Conservation (phyloP, 2,888 invertebrate species). For the Drosophila mercatorum region DNA sequence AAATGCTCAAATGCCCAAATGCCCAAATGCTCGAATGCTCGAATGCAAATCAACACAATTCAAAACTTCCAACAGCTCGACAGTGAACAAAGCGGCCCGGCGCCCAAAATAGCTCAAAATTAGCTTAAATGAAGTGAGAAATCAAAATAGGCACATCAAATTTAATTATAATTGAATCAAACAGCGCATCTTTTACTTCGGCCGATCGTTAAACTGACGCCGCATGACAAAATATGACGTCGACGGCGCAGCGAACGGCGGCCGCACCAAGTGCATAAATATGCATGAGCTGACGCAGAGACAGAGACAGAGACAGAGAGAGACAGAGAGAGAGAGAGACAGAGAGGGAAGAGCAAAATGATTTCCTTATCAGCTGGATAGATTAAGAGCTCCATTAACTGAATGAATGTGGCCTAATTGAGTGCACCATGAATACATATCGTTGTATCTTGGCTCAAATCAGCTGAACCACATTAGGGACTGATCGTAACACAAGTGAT, state of each 20-base stretch:
- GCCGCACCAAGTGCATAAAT: background rate
- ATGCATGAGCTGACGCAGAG: background rate
- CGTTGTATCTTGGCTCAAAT: background rate
- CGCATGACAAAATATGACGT: conserved; percentile 57
- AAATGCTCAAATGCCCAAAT: conserved; percentile 32
- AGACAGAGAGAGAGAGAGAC: background rate
- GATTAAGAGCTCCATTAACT: conserved; percentile 1
- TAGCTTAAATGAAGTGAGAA: conserved; percentile 79
- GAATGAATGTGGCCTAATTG: conserved; percentile 6
- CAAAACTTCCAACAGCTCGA: conserved; percentile 43
- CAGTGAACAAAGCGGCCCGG: conserved; percentile 53
- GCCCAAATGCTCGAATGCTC: conserved; percentile 3
- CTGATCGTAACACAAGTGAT: background rate
- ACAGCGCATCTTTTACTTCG: conserved; percentile 44
- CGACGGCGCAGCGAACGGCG: background rate
- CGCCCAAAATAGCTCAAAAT: conserved; percentile 62
- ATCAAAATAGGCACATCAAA: conserved; percentile 78
- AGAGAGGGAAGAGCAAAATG: background rate
- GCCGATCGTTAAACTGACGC: conserved; percentile 74
- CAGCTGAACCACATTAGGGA: background rate
- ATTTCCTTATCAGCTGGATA: conserved; percentile 2
- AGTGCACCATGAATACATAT: background rate
- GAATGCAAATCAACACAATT: conserved; percentile 51
- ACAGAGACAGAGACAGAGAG: background rate
- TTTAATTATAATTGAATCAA: conserved; percentile 66